These are phyloP conservation scores for Akabosia matsudoensis DNA, from an alignment of 1,140 invertebrate genomes.

Conservation along the genomic window DNA sequence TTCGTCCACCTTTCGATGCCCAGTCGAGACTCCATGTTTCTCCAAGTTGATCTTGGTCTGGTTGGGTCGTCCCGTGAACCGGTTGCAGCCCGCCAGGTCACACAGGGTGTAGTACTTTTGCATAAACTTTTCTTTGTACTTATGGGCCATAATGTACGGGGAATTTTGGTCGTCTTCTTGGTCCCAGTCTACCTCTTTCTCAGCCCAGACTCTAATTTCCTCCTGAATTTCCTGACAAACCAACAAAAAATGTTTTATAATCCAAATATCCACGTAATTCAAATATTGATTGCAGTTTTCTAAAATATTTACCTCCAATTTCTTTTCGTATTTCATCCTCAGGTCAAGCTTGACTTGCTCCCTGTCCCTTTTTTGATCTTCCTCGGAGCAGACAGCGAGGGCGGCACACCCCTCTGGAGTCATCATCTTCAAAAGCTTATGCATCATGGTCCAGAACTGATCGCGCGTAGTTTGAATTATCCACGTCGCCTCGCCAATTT, in stretches of 20 bases:
- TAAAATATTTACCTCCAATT: neutral
- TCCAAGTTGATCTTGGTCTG: neutral
- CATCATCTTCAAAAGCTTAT: neutral
- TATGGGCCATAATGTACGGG: neutral
- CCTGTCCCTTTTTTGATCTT: neutral
- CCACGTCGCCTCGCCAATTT: neutral
- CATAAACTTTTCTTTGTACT: neutral
- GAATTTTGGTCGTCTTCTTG: conserved; percentile 8
- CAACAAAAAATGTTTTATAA: neutral
- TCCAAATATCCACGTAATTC: neutral
- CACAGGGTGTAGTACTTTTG: conserved; percentile 10
- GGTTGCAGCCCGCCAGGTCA: neutral
- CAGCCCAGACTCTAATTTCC: neutral
- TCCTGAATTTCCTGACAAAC: neutral
- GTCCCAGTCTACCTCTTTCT: neutral
- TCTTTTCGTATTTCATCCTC: neutral
- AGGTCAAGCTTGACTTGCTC: neutral
- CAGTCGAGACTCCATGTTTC: neutral
- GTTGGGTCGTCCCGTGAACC: neutral
- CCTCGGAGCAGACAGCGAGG: neutral
- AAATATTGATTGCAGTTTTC: neutral
- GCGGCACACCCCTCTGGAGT: neutral
- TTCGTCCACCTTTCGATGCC: neutral
- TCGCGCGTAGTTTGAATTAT: neutral
- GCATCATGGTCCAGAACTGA: neutral